phyloP scores from a whole-genome alignment of 1,140 invertebrate species.

The Conus betulinus region DNA sequence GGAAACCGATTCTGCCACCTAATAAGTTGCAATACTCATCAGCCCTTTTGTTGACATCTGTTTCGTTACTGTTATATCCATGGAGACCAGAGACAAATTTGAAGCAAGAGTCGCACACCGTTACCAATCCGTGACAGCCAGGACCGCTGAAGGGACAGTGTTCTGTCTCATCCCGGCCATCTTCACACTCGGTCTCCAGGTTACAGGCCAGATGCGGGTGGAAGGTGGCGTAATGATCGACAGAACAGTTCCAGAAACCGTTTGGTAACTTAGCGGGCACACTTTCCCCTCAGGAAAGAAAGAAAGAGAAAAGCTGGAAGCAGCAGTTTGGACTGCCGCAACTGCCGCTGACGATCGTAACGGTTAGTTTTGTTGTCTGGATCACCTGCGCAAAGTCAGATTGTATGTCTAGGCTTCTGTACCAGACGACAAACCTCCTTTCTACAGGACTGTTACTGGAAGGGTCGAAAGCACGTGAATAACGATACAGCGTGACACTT shows the following conservation, averaged over 20 bases:
- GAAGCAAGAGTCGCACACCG: background rate
- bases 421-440: too few species aligned
- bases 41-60: background rate
- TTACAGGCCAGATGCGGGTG: background rate
- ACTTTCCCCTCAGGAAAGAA: background rate
- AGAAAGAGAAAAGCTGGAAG: background rate
- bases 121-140: background rate
- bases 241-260: background rate
- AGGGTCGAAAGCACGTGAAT: too few species aligned
- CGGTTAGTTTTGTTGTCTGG: too few species aligned
- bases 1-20: background rate
- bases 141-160: background rate
- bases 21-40: background rate
- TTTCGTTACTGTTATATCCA: background rate
- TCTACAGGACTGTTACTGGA: too few species aligned
- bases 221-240: background rate
- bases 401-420: too few species aligned
- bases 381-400: too few species aligned
- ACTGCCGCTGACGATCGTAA: too few species aligned
- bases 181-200: constrained; percentile 1
- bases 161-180: background rate
- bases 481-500: too few species aligned
- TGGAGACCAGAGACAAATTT: background rate
- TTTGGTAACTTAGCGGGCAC: background rate
- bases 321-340: too few species aligned